Percentiles rank a stretch among this genome's conserved stretches.
Conservation (phyloP, 35 echinoderm and acorn worm genomes). For the Heliocidaris erythrogramma region DNA sequence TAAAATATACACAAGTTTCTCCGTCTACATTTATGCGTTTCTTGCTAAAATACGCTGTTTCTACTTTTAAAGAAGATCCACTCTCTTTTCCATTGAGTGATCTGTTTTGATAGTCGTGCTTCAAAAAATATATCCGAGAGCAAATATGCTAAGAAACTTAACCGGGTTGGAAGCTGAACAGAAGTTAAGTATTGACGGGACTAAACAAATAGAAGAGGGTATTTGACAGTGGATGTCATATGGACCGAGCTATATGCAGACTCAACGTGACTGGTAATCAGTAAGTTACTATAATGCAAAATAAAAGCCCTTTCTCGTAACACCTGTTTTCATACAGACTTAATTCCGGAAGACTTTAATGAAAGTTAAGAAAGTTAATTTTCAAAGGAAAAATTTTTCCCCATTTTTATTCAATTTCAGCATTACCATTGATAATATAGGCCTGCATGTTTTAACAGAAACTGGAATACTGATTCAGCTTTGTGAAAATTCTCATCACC, state of each 20-base stretch:
- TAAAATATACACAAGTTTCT: background rate
- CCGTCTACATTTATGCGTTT: background rate
- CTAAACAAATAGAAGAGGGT: background rate
- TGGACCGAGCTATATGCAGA: background rate
- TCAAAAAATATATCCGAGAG: background rate
- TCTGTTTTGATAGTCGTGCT: background rate
- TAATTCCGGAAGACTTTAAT: background rate
- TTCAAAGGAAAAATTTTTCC: too few species aligned
- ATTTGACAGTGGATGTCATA: background rate
- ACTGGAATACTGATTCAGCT: background rate
- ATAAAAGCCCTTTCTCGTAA: background rate
- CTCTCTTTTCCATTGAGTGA: background rate
- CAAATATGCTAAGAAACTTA: conserved; percentile 18
- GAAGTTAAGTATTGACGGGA: background rate
- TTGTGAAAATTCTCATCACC: background rate
- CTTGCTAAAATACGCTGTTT: background rate
- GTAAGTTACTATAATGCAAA: background rate
- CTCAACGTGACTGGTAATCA: background rate
- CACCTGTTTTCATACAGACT: background rate
- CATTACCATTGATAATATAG: background rate
- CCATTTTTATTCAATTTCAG: background rate
- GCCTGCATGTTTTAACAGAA: too few species aligned
- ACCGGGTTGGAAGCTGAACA: background rate
- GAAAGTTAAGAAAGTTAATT: too few species aligned
- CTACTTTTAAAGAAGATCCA: background rate